These are phyloP conservation scores for Dendrocincla fuliginosa DNA, from an alignment of 2,797 vertebrate species.

Conservation along the genomic window DNA sequence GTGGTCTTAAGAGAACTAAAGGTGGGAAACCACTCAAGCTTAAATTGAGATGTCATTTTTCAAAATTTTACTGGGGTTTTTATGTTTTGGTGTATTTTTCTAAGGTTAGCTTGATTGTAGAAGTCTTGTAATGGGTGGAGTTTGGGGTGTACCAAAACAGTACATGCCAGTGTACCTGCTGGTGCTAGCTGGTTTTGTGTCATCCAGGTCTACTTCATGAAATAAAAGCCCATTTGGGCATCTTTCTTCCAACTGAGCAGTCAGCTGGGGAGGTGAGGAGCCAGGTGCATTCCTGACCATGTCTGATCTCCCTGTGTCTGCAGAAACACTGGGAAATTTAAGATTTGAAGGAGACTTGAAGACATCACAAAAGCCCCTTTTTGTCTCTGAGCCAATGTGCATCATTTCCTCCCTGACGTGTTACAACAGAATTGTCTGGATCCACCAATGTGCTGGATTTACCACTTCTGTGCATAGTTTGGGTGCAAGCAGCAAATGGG, in stretches of 20 bases:
- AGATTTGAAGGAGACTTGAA: not conserved
- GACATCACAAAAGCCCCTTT: not conserved
- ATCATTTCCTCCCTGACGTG: rapidly evolving
- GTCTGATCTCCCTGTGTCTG: not conserved
- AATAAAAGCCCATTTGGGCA: not conserved
- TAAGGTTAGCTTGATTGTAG: not conserved
- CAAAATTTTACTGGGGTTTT: not conserved
- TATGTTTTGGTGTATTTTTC: not conserved
- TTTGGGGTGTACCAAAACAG: not conserved
- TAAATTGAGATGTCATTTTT: not conserved
- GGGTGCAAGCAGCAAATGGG: not conserved
- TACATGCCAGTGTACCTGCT: not conserved
- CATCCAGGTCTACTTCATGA: not conserved
- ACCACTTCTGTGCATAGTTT: not conserved
- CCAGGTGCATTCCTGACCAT: not conserved
- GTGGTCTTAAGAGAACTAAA: not conserved
- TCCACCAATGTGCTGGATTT: not conserved
- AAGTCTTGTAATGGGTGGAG: not conserved
- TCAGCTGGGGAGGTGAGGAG: not conserved
- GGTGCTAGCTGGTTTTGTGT: not conserved
- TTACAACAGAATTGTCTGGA: rapidly evolving
- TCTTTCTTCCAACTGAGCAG: not conserved
- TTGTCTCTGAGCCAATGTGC: rapidly evolving
- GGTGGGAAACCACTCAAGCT: not conserved
- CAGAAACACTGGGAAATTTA: not conserved